A percentile compares a stretch with the other conserved stretches of the same genome.
Evolutionary conservation across 1,140 invertebrate species (phyloP).

Genomic region (Hypsibius dujardini): DNA sequence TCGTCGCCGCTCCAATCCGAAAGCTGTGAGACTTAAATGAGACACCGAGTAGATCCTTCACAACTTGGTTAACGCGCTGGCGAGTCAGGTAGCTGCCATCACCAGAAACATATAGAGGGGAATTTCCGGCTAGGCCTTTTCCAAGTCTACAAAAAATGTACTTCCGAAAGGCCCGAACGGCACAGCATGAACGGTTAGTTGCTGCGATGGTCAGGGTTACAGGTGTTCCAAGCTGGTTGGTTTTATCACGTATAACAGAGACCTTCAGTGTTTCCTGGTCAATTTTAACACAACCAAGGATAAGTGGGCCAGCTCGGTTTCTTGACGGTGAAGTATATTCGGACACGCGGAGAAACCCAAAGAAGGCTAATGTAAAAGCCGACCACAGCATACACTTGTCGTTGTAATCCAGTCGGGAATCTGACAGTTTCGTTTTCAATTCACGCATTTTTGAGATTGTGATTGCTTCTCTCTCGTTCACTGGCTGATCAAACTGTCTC

Average conservation of each 20-base stretch:
- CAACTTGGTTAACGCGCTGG: not conserved
- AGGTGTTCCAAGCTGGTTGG: not conserved
- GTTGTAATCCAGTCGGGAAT: not conserved
- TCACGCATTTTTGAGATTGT: no score
- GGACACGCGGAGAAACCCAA: not conserved
- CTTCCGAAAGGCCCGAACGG: not conserved
- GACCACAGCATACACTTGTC: slow-evolving; percentile 1
- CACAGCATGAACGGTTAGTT: not conserved
- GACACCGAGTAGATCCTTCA: not conserved
- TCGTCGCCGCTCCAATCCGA: not conserved
- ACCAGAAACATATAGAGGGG: not conserved
- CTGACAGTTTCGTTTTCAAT: not conserved
- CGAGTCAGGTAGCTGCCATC: slow-evolving; percentile 1
- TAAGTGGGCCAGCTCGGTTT: not conserved
- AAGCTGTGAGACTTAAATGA: not conserved
- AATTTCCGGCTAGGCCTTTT: not conserved
- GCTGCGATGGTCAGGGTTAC: not conserved
- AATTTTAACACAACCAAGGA: not conserved
- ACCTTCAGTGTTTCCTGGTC: not conserved
- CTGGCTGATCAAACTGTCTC: not conserved
- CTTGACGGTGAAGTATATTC: not conserved
- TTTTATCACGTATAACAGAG: not conserved
- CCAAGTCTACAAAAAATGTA: not conserved
- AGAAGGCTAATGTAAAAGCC: slow-evolving; percentile 1
- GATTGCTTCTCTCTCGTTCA: no score